Conservation (phyloP, 1,140 invertebrate species). For the Bradynema listronoti region DNA sequence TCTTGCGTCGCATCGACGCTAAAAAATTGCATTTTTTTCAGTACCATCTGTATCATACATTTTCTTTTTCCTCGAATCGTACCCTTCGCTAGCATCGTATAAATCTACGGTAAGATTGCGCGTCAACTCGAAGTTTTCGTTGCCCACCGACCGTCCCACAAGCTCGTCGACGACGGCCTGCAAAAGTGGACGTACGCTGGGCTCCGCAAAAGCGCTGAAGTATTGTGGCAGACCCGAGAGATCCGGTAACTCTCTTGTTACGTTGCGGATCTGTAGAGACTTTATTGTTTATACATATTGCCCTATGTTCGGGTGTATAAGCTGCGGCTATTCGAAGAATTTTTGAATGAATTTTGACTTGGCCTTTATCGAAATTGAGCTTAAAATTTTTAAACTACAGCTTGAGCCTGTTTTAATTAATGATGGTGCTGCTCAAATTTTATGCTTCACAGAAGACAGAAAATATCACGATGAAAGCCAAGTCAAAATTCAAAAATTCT, state of each 20-base stretch:
- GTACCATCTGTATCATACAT: too few species aligned
- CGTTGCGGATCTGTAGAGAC: conserved; percentile 24
- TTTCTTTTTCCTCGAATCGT: too few species aligned
- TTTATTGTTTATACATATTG: neutral
- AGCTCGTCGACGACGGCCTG: conserved; percentile 38
- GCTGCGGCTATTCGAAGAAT: neutral
- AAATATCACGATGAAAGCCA: neutral
- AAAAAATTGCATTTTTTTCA: too few species aligned
- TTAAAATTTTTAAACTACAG: neutral
- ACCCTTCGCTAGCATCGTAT: conserved; percentile 32
- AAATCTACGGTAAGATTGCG: conserved; percentile 39
- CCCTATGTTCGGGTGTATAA: neutral
- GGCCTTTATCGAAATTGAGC: neutral
- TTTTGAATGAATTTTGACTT: neutral
- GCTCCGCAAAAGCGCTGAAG: conserved; percentile 42
- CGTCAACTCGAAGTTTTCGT: conserved; percentile 32
- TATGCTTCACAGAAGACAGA: neutral
- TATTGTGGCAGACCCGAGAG: conserved; percentile 40
- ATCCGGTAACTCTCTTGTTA: conserved; percentile 23
- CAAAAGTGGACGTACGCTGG: conserved; percentile 28
- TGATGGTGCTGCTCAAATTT: neutral
- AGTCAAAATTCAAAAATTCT: too few species aligned
- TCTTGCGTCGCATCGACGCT: conserved; percentile 26
- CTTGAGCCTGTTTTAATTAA: neutral
- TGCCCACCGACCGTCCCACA: conserved; percentile 28